Conservation (phyloP, 2,797 vertebrate species). For the Pitangus sulphuratus region DNA sequence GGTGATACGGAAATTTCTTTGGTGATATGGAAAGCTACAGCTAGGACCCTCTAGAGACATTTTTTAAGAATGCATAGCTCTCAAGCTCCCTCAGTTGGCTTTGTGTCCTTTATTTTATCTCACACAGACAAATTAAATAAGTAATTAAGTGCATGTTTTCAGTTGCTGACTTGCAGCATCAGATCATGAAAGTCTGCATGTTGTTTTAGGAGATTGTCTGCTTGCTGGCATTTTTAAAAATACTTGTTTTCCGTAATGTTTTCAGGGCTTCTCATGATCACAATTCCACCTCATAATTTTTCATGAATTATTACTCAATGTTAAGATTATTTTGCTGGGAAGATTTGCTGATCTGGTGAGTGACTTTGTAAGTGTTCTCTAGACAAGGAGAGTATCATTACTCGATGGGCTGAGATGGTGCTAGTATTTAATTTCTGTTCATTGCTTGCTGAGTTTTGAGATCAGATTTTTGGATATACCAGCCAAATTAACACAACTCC, state of each 20-base stretch:
- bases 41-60: background rate
- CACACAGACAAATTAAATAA: background rate
- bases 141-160: background rate
- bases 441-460: background rate
- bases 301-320: background rate
- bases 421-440: background rate
- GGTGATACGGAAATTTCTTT: background rate
- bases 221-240: background rate
- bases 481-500: background rate
- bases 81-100: background rate
- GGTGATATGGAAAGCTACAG: background rate
- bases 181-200: background rate
- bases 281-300: background rate
- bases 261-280: background rate
- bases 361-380: background rate
- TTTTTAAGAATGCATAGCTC: background rate
- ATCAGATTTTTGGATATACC: background rate
- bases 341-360: background rate
- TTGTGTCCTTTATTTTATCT: background rate
- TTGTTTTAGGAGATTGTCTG: background rate
- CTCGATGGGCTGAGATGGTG: background rate
- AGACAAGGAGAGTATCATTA: background rate
- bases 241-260: background rate
- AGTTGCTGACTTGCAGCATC: background rate
- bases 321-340: background rate